Conservation (phyloP, 2,113 vertebrate species). For the Uria aalge region DNA sequence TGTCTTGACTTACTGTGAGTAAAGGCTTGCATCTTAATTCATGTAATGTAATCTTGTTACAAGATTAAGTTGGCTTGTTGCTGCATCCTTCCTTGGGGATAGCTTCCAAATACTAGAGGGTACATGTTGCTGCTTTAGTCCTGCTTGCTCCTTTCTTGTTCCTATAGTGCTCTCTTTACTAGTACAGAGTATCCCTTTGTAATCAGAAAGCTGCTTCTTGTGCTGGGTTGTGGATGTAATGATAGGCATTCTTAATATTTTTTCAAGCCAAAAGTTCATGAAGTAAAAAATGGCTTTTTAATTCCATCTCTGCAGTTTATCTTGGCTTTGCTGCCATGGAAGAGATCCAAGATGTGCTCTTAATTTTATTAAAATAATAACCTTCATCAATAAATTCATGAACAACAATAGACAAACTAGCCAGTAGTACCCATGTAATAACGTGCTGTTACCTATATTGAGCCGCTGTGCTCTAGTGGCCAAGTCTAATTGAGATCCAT, state of each 20-base stretch:
- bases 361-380: conserved; percentile 37
- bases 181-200: neutral
- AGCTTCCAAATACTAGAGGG: neutral
- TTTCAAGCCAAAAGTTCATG: neutral
- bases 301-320: neutral
- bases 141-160: neutral
- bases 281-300: neutral
- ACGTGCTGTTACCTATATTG: neutral
- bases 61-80: neutral
- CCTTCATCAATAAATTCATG: neutral
- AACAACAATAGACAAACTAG: neutral
- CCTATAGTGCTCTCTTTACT: neutral
- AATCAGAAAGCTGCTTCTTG: neutral
- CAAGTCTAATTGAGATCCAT: neutral
- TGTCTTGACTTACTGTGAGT: neutral
- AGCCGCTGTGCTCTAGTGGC: neutral
- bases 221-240: neutral
- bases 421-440: neutral
- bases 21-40: neutral
- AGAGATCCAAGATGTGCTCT: neutral
- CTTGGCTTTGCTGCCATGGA: neutral
- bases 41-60: neutral
- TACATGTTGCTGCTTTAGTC: neutral
- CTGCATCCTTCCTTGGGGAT: neutral
- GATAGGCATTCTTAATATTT: neutral